phyloP scores from a whole-genome alignment of 2,888 invertebrate genomes.

The Asteroscopus sphinx region DNA sequence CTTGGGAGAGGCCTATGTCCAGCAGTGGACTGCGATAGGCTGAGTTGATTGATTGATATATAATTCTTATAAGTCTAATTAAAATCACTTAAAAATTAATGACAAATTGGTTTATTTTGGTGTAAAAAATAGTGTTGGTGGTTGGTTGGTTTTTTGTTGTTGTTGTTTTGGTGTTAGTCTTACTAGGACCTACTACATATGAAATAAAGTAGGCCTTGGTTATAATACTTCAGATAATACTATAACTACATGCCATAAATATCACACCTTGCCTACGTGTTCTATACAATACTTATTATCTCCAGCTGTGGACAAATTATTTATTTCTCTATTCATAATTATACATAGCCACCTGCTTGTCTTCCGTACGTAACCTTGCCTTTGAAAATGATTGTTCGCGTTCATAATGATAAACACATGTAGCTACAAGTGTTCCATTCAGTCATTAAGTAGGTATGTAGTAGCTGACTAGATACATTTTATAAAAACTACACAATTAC shows the following conservation, averaged over 20 bases:
- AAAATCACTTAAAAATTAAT: too few relatives aligned
- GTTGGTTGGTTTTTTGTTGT: too few relatives aligned
- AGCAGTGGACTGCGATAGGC: too few relatives aligned
- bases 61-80: too few relatives aligned
- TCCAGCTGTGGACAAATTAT: conserved; percentile 17
- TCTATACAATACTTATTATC: conserved; percentile 19
- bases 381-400: conserved; percentile 65
- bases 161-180: too few relatives aligned
- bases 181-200: too few relatives aligned
- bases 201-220: not conserved
- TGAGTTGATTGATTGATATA: too few relatives aligned
- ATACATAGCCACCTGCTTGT: conserved; percentile 32
- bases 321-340: conserved; percentile 24
- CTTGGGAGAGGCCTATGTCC: too few relatives aligned
- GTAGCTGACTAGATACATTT: not conserved
- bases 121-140: too few relatives aligned
- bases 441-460: conserved; percentile 22
- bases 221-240: too few relatives aligned
- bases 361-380: conserved; percentile 56
- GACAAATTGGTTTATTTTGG: too few relatives aligned
- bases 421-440: conserved; percentile 47
- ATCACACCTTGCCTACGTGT: conserved; percentile 12
- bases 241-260: conserved; percentile 1
- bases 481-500: not conserved
- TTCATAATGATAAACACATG: conserved; percentile 53